Evolutionary conservation across 2,113 vertebrate genomes (phyloP), one percentile per base, ranked within the genome.

Genomic region (Nothoprocta perdicaria): DNA sequence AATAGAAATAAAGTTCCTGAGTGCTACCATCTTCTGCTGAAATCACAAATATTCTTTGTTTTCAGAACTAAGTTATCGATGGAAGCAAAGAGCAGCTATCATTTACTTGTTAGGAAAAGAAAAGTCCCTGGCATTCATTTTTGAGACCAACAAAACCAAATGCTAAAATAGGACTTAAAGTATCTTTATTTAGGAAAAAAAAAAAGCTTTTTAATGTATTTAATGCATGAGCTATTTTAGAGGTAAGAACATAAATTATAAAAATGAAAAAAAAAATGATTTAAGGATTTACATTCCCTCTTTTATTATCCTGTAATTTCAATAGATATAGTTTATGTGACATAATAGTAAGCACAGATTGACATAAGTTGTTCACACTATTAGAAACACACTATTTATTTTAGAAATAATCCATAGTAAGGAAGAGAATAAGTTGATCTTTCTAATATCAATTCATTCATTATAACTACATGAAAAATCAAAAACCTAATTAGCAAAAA

Each of bases 121-220:
- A 35, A 85, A 61, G 29, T 57, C 27, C 53, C 27, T 57, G 27
- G 15, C 53, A 31, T 22, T 84, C 3, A 73, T 17, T 92, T 89
- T 83, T 82, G 40, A 91, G 60, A 95, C 86, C 88, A 61, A 77
- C 52, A 73, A 50, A 89, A 82, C 86, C 89, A 75, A 89, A 61
- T 87, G 38, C 88, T 61, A 73, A 80, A 63, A 77, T 77, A 83
- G 7, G 18, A 19, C 46, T 48, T 48, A 48, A 22, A 9, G 22
- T 48, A 21, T 48, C 48, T 48, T 48, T 48, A 19, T 48, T 10
- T 48, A 48, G 48, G 6, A 48, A 48, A 48, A 48, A 48, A 19
- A 48, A 48, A 43, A 38, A 38, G 46, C 46, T 21, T 46, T 46
- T 48, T 11, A 22, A 48, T 48, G 21, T 68, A 78, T 93, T 86